Percentiles rank a stretch among this genome's conserved stretches.
Evolutionary conservation across 2,113 vertebrate genomes (phyloP).

Genomic region (Eurypyga helias): DNA sequence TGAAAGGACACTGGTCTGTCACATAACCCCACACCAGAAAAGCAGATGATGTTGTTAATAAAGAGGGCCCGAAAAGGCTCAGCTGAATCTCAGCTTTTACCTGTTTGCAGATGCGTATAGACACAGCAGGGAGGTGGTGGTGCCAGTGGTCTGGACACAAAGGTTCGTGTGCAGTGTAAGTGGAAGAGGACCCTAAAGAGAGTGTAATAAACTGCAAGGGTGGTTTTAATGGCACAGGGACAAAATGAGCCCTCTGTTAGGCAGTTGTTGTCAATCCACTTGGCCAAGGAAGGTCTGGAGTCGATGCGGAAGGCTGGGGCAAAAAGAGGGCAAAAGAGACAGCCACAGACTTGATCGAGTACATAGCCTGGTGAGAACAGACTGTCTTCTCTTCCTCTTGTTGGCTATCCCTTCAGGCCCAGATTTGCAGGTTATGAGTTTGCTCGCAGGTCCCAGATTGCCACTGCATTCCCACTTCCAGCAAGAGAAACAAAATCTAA

Average conservation of each 20-base stretch:
- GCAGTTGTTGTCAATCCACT: background rate
- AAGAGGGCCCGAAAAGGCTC: background rate
- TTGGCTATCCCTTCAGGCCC: background rate
- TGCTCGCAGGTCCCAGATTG: background rate
- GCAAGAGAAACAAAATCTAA: background rate
- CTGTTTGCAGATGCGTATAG: background rate
- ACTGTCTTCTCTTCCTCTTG: background rate
- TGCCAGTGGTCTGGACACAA: background rate
- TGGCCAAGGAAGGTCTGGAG: background rate
- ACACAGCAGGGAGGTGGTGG: background rate
- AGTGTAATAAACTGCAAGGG: background rate
- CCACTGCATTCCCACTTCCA: background rate
- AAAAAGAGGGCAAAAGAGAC: background rate
- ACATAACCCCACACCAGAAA: background rate
- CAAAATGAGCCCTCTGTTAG: background rate
- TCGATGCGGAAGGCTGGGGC: background rate
- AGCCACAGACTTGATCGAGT: rapidly evolving
- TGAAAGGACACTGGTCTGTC: background rate
- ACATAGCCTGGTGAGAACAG: background rate
- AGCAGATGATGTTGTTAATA: background rate
- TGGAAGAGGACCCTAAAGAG: background rate
- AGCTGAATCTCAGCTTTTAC: background rate
- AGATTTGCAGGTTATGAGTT: background rate
- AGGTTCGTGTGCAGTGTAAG: background rate
- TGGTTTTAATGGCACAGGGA: background rate